Evolutionary conservation across 2,888 invertebrate species (phyloP).

Genomic region (Drosophila quinaria): DNA sequence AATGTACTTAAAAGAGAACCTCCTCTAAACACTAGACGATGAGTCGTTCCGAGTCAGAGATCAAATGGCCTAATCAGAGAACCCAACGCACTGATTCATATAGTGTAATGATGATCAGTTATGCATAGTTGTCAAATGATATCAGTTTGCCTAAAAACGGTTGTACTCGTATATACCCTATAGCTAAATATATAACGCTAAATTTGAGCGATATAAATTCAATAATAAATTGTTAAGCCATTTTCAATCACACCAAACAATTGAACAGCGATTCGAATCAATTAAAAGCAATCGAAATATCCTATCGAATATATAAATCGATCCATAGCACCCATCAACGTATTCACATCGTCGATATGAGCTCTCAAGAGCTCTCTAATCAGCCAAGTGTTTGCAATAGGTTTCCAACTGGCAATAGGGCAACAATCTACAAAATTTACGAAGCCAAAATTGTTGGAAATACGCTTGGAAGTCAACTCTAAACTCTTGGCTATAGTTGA

Average conservation of each 20-base stretch:
- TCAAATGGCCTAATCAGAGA: constrained; percentile 71
- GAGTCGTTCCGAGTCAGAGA: constrained; percentile 53
- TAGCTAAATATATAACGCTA: constrained; percentile 21
- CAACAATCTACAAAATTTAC: constrained; percentile 64
- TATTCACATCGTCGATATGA: neutral
- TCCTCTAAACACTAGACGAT: constrained; percentile 12
- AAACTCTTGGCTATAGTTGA: neutral
- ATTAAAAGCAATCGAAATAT: constrained; percentile 82
- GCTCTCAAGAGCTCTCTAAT: constrained; percentile 46
- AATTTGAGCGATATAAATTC: constrained; percentile 67
- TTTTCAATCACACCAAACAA: constrained; percentile 83
- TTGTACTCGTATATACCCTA: constrained; percentile 5
- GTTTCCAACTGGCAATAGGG: constrained; percentile 26
- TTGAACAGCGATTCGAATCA: constrained; percentile 80
- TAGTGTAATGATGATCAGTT: constrained; percentile 27
- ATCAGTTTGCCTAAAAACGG: constrained; percentile 45
- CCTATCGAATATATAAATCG: constrained; percentile 66
- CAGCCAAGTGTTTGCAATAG: constrained; percentile 37
- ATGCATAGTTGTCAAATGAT: constrained; percentile 66
- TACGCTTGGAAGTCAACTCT: neutral
- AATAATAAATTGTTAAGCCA: constrained; percentile 75
- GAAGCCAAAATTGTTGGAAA: constrained; percentile 34
- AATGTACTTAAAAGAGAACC: constrained; percentile 18
- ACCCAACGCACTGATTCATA: constrained; percentile 76
- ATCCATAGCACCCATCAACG: constrained; percentile 14